Evolutionary conservation across 2,888 invertebrate species (phyloP).

Genomic region (Yponomeuta evonymella): DNA sequence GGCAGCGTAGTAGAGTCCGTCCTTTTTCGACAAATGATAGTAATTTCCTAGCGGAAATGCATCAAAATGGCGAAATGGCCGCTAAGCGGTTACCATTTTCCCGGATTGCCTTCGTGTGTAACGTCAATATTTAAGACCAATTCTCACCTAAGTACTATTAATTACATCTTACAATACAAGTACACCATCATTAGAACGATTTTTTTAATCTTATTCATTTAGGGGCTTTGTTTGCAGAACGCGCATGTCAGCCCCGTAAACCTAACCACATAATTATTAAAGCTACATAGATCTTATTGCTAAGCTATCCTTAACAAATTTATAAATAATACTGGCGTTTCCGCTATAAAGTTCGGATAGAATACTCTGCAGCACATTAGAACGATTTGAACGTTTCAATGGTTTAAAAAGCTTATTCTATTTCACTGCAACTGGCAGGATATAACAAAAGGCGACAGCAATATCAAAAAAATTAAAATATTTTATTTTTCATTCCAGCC

Average conservation of each 20-base stretch:
- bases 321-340: too few species aligned
- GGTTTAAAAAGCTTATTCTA: background rate
- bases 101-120: slow-evolving; percentile 59
- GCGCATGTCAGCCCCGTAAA: too few species aligned
- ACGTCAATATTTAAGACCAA: slow-evolving; percentile 37
- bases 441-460: background rate
- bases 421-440: background rate
- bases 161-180: background rate
- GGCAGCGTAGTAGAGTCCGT: slow-evolving; percentile 25
- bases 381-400: background rate
- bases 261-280: too few species aligned
- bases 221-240: too few species aligned
- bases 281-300: too few species aligned
- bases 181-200: background rate
- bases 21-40: slow-evolving; percentile 66
- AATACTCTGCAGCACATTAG: background rate
- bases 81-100: slow-evolving; percentile 66
- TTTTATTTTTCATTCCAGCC: slow-evolving; percentile 5
- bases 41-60: slow-evolving; percentile 71
- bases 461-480: background rate
- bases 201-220: too few species aligned
- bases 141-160: background rate
- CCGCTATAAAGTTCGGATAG: too few species aligned
- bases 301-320: too few species aligned
- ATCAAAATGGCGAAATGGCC: slow-evolving; percentile 68